Conservation (phyloP, 2,113 vertebrate species). For the Cacatua alba region DNA sequence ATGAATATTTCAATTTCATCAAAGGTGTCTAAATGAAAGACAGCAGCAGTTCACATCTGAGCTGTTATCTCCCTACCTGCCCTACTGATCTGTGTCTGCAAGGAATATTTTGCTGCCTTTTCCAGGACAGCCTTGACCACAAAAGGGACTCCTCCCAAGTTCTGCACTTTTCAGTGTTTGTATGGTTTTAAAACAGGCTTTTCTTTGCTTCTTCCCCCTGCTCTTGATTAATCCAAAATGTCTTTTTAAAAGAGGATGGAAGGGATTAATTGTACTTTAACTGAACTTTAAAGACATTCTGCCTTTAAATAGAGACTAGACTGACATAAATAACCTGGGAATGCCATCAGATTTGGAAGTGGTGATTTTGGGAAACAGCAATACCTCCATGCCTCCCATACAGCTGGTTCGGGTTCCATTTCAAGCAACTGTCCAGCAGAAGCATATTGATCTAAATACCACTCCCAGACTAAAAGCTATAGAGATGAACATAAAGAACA, state of each 20-base stretch:
- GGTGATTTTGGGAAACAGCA: neutral
- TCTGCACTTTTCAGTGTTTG: constrained; percentile 16
- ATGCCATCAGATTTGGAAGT: neutral
- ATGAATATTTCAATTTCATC: neutral
- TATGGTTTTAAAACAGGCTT: constrained; percentile 15
- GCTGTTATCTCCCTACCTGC: neutral
- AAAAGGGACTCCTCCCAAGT: constrained; percentile 9
- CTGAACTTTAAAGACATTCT: neutral
- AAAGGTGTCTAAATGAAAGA: neutral
- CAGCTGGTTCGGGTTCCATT: neutral
- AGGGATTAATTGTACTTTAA: constrained; percentile 67
- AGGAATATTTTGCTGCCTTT: constrained; percentile 1
- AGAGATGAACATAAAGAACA: neutral
- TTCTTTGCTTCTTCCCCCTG: neutral
- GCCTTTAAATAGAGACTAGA: constrained; percentile 11
- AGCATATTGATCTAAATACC: neutral
- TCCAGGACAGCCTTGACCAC: neutral
- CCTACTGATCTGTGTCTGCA: neutral
- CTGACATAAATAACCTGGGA: constrained; percentile 35
- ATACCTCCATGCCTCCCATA: neutral
- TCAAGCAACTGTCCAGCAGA: neutral
- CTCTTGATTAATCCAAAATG: constrained; percentile 39
- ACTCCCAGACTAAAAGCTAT: neutral
- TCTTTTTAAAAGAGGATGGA: constrained; percentile 49
- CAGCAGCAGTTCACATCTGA: neutral